These are phyloP conservation scores for Meghimatium bilineatum DNA, from an alignment of 2,888 invertebrate species.

Conservation along the genomic window DNA sequence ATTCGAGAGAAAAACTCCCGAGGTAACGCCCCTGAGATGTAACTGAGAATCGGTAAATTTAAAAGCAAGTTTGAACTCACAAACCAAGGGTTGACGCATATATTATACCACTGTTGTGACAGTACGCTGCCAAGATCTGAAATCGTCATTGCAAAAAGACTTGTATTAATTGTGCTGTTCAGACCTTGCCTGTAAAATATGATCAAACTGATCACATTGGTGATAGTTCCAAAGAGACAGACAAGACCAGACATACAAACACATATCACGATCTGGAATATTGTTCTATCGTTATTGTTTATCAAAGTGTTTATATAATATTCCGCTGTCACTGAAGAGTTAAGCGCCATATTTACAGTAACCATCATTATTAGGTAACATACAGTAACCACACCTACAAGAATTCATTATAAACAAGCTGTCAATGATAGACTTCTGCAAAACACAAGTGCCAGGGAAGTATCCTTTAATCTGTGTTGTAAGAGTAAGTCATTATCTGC, in stretches of 20 bases:
- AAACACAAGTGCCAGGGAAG: too few relatives aligned
- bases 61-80: not conserved
- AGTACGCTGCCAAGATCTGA: not conserved
- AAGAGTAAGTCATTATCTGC: too few relatives aligned
- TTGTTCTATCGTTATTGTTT: not conserved
- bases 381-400: too few relatives aligned
- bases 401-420: too few relatives aligned
- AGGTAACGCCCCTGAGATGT: not conserved
- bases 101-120: not conserved
- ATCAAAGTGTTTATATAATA: not conserved
- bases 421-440: too few relatives aligned
- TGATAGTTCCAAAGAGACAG: constrained; percentile 11
- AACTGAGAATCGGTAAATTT: not conserved
- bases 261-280: not conserved
- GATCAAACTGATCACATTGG: not conserved
- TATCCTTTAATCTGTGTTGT: too few relatives aligned
- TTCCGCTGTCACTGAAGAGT: not conserved
- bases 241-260: not conserved
- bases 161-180: not conserved
- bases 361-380: too few relatives aligned
- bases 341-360: not conserved
- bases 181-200: constrained; percentile 12
- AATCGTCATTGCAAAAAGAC: constrained; percentile 6
- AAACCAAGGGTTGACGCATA: not conserved
- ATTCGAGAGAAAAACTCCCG: not conserved